Conservation (phyloP, 2,797 vertebrate genomes). For the Falco berigora region DNA sequence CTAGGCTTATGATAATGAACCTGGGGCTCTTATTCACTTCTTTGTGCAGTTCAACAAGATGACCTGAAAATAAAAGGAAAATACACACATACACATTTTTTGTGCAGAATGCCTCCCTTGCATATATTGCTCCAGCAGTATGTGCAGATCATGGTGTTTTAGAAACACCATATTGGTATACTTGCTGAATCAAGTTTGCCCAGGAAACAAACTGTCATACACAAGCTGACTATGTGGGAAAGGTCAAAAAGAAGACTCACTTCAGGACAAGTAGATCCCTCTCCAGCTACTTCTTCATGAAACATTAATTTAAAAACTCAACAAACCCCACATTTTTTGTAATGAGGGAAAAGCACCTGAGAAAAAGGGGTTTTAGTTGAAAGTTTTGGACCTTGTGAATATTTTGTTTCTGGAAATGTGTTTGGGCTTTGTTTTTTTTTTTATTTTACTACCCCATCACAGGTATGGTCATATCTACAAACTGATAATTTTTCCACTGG, state of each 20-base stretch:
- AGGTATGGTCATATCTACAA: neutral
- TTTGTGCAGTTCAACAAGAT: neutral
- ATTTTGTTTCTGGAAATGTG: neutral
- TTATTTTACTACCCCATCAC: neutral
- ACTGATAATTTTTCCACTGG: neutral
- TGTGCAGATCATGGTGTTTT: neutral
- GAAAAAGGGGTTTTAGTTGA: neutral
- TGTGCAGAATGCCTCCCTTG: neutral
- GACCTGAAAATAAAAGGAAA: neutral
- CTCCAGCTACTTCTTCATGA: neutral
- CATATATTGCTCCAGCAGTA: neutral
- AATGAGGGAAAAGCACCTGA: neutral
- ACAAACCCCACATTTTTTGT: neutral
- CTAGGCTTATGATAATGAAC: neutral
- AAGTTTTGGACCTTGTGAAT: neutral
- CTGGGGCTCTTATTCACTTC: neutral
- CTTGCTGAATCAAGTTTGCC: neutral
- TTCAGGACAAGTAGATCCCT: neutral
- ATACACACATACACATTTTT: neutral
- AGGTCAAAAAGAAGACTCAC: neutral
- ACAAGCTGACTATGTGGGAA: neutral
- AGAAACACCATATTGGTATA: neutral
- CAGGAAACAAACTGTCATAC: neutral
- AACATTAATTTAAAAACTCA: neutral
- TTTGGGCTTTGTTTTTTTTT: neutral